Conservation (phyloP, 2,113 vertebrate genomes). For the Pardalotus punctatus region DNA sequence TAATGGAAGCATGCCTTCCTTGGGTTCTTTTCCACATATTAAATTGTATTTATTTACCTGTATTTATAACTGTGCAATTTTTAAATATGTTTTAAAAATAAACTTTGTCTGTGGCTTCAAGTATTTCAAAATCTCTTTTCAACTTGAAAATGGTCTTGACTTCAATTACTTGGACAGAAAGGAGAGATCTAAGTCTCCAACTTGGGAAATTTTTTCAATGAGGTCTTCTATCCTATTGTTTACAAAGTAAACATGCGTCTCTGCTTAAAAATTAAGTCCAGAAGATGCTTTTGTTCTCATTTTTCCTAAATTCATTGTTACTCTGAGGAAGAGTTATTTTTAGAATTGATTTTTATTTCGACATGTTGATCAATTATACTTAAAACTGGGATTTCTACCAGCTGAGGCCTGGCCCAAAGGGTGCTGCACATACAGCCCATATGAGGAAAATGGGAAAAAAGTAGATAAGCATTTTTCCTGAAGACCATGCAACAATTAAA, state of each 20-base stretch:
- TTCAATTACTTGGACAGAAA: slow-evolving; percentile 15
- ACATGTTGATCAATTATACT: background rate
- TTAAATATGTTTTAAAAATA: slow-evolving; percentile 80
- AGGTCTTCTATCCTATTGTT: background rate
- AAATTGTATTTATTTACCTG: slow-evolving; percentile 76
- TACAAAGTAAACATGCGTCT: background rate
- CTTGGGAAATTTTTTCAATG: background rate
- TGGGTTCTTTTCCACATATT: slow-evolving; percentile 75
- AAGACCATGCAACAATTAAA: background rate
- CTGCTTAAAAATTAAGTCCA: background rate
- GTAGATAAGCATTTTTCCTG: background rate
- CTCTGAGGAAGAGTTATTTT: background rate
- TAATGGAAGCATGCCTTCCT: slow-evolving; percentile 79
- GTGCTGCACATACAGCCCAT: background rate
- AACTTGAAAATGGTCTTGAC: background rate
- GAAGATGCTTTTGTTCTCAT: background rate
- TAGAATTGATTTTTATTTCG: background rate
- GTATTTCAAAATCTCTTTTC: slow-evolving; percentile 50
- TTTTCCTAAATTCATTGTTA: background rate
- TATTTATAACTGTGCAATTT: slow-evolving; percentile 76
- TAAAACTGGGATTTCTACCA: background rate
- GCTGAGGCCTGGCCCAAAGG: background rate
- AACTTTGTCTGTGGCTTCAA: slow-evolving; percentile 78
- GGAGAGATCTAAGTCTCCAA: background rate
- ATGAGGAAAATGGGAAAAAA: background rate